Evolutionary conservation across 2,888 invertebrate species (phyloP).

Genomic region (Pelosia muscerda): DNA sequence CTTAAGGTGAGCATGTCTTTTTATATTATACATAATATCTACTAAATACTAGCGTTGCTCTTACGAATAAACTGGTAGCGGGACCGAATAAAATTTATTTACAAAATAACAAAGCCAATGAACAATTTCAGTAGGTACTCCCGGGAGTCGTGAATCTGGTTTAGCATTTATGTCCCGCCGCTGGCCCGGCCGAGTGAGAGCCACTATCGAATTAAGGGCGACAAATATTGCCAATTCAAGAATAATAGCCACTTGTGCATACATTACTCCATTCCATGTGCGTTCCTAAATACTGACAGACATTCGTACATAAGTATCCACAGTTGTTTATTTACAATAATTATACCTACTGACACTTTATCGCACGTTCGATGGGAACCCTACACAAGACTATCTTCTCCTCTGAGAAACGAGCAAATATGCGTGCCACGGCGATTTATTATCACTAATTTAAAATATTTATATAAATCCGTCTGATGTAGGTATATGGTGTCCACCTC

Average conservation of each 20-base stretch:
- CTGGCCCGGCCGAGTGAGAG: conserved; percentile 32
- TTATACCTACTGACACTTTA: not conserved
- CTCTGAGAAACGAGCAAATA: not conserved
- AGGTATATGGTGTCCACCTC: conserved; percentile 9
- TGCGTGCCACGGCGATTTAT: not conserved
- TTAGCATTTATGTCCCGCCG: conserved; percentile 20
- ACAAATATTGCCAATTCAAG: conserved; percentile 51
- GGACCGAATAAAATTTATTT: not conserved
- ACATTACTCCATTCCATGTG: conserved; percentile 19
- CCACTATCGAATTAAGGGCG: conserved; percentile 50
- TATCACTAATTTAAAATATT: conserved; percentile 5
- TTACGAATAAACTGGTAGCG: not conserved
- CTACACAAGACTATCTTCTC: not conserved
- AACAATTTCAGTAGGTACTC: conserved; percentile 17
- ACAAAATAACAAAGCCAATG: conserved; percentile 11
- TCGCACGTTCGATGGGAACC: conserved; percentile 7
- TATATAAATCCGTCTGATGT: conserved; percentile 4
- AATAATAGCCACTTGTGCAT: conserved; percentile 32
- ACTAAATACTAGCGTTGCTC: not conserved
- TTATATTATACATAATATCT: not conserved
- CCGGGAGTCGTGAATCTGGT: conserved; percentile 28
- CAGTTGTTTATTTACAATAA: conserved; percentile 6
- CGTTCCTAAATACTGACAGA: conserved; percentile 4
- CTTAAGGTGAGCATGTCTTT: conserved; percentile 45
- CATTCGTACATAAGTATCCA: not conserved